Base-by-base conservation (phyloP, 1,140 invertebrate species). In the Parasteatoda tepidariorum region DNA sequence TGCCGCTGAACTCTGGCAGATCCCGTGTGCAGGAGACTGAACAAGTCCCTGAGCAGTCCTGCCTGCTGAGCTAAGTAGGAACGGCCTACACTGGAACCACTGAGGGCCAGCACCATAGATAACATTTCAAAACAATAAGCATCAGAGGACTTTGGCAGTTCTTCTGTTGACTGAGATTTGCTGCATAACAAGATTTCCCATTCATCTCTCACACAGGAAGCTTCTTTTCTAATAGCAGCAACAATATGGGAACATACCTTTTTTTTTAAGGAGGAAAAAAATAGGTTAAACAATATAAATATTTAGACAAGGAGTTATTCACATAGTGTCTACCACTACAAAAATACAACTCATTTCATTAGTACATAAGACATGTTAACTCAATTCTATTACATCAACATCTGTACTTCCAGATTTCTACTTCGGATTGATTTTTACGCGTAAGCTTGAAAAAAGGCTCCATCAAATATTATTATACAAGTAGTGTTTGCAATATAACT, bases 41-140 rank as follows among this genome's bases (percentile, higher is more conserved):
- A 89, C 26, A 99, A 89, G 89, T 98, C 96, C 38, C 92, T 91
- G 0, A 98, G 89, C 9, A 99, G 88, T 34, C 93, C 94, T 33
- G 93, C 92, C 87, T 98, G 96, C 87, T 97, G 95, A 0, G 96
- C 95, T 4, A 99, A 90, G 89, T 98, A 97, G 11, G 93, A 92
- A 34, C 96, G 91, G 0, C 97, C 97, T 0, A 98, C 96, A 0
- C 93, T 91, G 84, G 96, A 98, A 3, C 97, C 97, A 85, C 95
- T 97, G n/a, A 98, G 89, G 0, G 97, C 97, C 83, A 98, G 88
- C 22, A 92, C 97, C 89, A 98, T 95, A 0, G 96, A 98, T 7
- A 99, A 89, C 95, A 99, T 97, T 90, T 99, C 97, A 89, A 99
- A 99, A 90, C 97, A 98, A 88, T 98, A 98, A 9, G 95, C 96